Evolutionary conservation across 2,113 vertebrate species (phyloP).

Genomic region (Todiramphus chloris): DNA sequence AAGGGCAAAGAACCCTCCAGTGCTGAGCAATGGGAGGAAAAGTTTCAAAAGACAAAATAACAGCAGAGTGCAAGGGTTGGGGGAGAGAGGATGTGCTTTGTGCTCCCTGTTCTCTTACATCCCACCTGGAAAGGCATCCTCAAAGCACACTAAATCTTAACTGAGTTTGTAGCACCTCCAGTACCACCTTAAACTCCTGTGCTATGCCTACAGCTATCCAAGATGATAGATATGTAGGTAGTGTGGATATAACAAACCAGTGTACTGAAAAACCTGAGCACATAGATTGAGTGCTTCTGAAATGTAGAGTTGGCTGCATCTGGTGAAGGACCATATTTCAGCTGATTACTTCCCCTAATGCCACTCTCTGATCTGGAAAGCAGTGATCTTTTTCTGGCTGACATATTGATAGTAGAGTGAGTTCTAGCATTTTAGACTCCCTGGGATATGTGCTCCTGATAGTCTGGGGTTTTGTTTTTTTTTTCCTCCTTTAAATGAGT

Average conservation of each 20-base stretch:
- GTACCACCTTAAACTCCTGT: background rate
- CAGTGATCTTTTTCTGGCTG: background rate
- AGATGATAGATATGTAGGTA: fast-evolving
- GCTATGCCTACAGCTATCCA: background rate
- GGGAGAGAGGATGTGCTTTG: fast-evolving
- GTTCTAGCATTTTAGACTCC: background rate
- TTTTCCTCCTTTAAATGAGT: background rate
- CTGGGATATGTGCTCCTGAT: background rate
- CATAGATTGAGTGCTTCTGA: background rate
- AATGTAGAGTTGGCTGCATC: background rate
- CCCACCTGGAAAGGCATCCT: background rate
- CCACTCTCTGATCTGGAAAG: background rate
- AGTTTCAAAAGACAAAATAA: background rate
- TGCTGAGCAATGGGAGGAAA: background rate
- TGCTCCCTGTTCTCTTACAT: fast-evolving
- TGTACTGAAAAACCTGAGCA: background rate
- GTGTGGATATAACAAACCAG: fast-evolving
- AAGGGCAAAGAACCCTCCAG: background rate
- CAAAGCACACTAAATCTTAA: background rate
- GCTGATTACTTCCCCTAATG: background rate
- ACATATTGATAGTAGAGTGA: background rate
- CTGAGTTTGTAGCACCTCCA: background rate
- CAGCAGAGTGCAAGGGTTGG: background rate
- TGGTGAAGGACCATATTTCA: background rate
- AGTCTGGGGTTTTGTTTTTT: background rate